Evolutionary conservation across 2,888 invertebrate species (phyloP).

Genomic region (Campaea margaritaria): DNA sequence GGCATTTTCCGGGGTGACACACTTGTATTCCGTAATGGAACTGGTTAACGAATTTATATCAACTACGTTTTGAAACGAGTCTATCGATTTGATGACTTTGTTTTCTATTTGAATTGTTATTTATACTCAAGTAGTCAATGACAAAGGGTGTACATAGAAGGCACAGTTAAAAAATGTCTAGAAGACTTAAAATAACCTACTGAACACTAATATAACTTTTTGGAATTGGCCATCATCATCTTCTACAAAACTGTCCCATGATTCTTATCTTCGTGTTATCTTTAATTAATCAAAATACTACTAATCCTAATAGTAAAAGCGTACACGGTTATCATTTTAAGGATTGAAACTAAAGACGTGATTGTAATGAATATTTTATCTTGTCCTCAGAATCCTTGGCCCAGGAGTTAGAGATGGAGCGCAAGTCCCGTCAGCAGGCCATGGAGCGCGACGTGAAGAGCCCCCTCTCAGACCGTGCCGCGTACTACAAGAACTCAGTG

Average conservation of each 20-base stretch:
- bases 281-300: too few relatives aligned
- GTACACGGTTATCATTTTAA: too few relatives aligned
- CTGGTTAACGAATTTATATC: conserved; percentile 31
- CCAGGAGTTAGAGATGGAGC: conserved; percentile 94
- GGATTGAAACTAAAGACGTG: not conserved
- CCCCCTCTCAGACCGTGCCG: conserved; percentile 91
- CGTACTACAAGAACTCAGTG: conserved; percentile 96
- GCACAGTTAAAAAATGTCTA: too few relatives aligned
- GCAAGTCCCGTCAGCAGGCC: conserved; percentile 92
- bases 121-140: too few relatives aligned
- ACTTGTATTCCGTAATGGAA: conserved; percentile 52
- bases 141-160: too few relatives aligned
- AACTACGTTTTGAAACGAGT: conserved; percentile 13
- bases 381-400: conserved; percentile 91
- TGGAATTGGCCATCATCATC: too few relatives aligned
- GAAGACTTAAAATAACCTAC: too few relatives aligned
- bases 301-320: too few relatives aligned
- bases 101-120: not conserved
- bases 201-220: too few relatives aligned
- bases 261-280: not conserved
- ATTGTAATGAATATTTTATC: conserved; percentile 6
- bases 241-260: too few relatives aligned
- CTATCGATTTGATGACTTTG: not conserved
- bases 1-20: conserved; percentile 74
- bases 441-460: conserved; percentile 94